These are phyloP conservation scores for Erebia aethiops DNA, from an alignment of 2,888 invertebrate genomes.

Conservation along the genomic window DNA sequence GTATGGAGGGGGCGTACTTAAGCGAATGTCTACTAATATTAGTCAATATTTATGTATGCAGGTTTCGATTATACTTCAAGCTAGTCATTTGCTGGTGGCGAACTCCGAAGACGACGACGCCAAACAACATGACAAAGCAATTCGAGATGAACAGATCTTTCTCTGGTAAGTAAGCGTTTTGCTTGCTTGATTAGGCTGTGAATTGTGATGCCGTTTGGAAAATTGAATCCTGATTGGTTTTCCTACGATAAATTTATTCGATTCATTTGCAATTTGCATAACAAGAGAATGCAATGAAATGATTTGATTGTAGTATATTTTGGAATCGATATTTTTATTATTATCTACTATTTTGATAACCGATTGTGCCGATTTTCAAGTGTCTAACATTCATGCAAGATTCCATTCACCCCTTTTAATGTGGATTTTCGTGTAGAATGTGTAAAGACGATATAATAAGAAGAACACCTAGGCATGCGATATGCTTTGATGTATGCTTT, in stretches of 20 bases:
- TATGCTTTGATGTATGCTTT: too few species aligned
- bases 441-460: too few species aligned
- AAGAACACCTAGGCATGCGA: too few species aligned
- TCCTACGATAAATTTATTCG: neutral
- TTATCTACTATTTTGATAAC: too few species aligned
- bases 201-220: neutral
- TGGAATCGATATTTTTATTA: too few species aligned
- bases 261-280: neutral
- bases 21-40: neutral
- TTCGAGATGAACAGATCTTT: constrained; percentile 74
- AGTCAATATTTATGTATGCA: constrained; percentile 50
- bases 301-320: too few species aligned
- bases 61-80: constrained; percentile 87
- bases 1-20: too few species aligned
- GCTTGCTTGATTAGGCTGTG: constrained; percentile 4
- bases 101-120: constrained; percentile 56
- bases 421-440: too few species aligned
- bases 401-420: too few species aligned
- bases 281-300: too few species aligned
- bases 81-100: constrained; percentile 85
- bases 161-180: constrained; percentile 67
- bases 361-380: too few species aligned
- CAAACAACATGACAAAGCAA: constrained; percentile 65
- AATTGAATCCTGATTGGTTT: constrained; percentile 5
- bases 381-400: too few species aligned